Evolutionary conservation across 2,797 vertebrate genomes (phyloP).

Genomic region (Leptoclinus maculatus): DNA sequence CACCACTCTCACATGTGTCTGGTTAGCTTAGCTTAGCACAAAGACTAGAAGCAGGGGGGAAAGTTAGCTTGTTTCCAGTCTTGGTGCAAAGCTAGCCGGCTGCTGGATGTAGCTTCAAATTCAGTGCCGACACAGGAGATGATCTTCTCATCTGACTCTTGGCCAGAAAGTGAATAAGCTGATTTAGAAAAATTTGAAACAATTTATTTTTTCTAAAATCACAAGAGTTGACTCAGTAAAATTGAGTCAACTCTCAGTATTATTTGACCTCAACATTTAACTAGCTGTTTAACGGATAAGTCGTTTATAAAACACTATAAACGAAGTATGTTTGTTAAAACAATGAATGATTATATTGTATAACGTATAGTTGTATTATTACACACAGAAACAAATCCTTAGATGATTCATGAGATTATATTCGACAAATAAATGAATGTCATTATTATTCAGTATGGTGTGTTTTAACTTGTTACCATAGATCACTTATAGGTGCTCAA

Average conservation of each 20-base stretch:
- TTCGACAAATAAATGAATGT: no score
- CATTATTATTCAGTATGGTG: background rate
- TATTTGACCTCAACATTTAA: background rate
- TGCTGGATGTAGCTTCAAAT: background rate
- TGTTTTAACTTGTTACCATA: no score
- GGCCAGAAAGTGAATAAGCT: background rate
- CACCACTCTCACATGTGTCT: background rate
- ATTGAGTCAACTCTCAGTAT: no score
- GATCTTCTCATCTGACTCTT: background rate
- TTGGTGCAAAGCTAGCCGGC: background rate
- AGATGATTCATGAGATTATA: background rate
- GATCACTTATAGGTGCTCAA: background rate
- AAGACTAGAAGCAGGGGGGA: background rate
- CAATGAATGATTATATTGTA: no score
- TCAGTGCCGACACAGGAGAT: background rate
- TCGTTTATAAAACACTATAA: no score
- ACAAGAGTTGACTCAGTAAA: background rate
- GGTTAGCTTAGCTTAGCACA: conserved; percentile 7
- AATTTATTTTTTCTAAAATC: background rate
- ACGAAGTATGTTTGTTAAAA: no score
- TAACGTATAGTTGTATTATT: background rate
- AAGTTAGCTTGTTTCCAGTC: background rate
- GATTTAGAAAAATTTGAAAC: background rate
- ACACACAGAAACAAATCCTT: background rate
- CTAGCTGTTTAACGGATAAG: background rate